These are phyloP conservation scores for Temnothorax longispinosus DNA, from an alignment of 1,140 invertebrate genomes.

Conservation along the genomic window DNA sequence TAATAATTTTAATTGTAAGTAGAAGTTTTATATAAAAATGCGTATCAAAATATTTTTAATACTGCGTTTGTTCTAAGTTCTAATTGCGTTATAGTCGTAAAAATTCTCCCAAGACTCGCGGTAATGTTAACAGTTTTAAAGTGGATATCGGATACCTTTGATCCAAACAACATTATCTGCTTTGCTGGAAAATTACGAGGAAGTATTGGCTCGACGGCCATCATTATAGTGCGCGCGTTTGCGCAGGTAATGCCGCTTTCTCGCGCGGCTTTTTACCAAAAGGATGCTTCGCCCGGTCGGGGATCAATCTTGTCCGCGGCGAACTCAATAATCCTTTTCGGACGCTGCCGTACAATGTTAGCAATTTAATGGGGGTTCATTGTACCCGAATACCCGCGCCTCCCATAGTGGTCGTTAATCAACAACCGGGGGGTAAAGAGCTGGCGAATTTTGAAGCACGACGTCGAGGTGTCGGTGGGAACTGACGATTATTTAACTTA, in stretches of 20 bases:
- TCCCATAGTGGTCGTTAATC: constrained; percentile 57
- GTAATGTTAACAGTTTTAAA: constrained; percentile 19
- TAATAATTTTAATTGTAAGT: background rate
- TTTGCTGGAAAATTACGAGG: constrained; percentile 37
- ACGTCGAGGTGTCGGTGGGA: background rate
- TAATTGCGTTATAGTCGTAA: background rate
- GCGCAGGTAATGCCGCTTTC: constrained; percentile 60
- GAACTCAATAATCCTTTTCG: constrained; percentile 53
- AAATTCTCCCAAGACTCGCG: background rate
- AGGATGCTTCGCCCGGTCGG: constrained; percentile 58
- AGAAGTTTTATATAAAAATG: background rate
- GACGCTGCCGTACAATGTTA: constrained; percentile 54
- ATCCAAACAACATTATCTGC: constrained; percentile 10
- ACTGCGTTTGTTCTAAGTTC: background rate
- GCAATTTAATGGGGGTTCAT: constrained; percentile 55
- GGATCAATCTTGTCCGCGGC: constrained; percentile 64
- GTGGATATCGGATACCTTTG: constrained; percentile 8
- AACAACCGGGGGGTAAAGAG: constrained; percentile 26
- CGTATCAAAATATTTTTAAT: background rate
- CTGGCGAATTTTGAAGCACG: constrained; percentile 3
- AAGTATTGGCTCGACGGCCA: constrained; percentile 31
- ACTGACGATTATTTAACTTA: constrained; percentile 20
- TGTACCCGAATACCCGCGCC: constrained; percentile 49
- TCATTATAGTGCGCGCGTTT: constrained; percentile 23
- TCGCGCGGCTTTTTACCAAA: constrained; percentile 55